phyloP scores from a whole-genome alignment of 2,888 invertebrate species.

The Agrochola circellaris region DNA sequence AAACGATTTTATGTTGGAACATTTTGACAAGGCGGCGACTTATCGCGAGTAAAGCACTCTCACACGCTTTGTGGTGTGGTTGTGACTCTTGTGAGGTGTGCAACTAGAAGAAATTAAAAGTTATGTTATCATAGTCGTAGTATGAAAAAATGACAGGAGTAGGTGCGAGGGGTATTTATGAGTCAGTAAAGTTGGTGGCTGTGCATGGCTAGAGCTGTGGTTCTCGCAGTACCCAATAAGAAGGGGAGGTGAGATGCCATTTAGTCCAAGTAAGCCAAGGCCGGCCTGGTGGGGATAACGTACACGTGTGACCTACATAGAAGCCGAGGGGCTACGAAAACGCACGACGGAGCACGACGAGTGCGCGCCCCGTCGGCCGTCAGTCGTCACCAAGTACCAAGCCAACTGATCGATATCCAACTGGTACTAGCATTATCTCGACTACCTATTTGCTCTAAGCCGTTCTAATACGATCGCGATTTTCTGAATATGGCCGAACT shows the following conservation, averaged over 20 bases:
- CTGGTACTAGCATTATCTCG: conserved; percentile 47
- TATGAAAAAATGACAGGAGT: background rate
- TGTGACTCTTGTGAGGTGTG: too few relatives aligned
- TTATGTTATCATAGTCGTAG: background rate
- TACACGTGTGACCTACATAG: conserved; percentile 91
- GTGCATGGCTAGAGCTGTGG: conserved; percentile 54
- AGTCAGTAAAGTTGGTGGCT: conserved; percentile 11
- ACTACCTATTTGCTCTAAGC: conserved; percentile 31
- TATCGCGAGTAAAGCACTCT: too few relatives aligned
- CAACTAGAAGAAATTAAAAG: background rate
- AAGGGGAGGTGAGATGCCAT: conserved; percentile 86
- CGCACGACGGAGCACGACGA: conserved; percentile 79
- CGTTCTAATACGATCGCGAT: conserved; percentile 8
- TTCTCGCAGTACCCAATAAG: conserved; percentile 72
- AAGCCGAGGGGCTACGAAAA: conserved; percentile 82
- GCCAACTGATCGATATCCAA: conserved; percentile 81
- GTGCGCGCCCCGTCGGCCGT: conserved; percentile 65
- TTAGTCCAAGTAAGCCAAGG: conserved; percentile 89
- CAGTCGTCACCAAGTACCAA: conserved; percentile 54
- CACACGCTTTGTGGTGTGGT: too few relatives aligned
- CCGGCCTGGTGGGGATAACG: conserved; percentile 88
- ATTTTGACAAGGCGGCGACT: too few relatives aligned
- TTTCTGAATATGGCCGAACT: background rate
- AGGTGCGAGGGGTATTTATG: background rate
- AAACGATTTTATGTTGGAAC: too few relatives aligned